A percentile compares a stretch with the other conserved stretches of the same genome.
Conservation (phyloP, 2,113 vertebrate genomes). For the Meriones unguiculatus region DNA sequence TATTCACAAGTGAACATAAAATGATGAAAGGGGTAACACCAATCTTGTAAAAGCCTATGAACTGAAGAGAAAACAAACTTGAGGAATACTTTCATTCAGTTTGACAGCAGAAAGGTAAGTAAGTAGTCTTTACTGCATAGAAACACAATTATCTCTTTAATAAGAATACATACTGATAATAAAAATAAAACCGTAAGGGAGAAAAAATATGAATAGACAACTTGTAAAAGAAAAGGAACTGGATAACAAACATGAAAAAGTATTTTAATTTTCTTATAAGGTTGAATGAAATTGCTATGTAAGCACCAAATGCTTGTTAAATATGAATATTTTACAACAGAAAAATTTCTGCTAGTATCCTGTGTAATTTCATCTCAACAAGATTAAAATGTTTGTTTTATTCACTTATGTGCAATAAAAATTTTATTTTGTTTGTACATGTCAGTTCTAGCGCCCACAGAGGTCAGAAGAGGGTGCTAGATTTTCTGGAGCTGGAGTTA, state of each 20-base stretch:
- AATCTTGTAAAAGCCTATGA: conserved; percentile 1
- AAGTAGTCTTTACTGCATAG: conserved; percentile 55
- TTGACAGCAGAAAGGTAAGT: conserved; percentile 23
- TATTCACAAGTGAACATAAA: neutral
- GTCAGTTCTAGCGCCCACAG: neutral
- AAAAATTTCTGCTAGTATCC: neutral
- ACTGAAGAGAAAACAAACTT: conserved; percentile 29
- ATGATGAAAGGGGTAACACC: neutral
- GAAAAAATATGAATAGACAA: conserved; percentile 34
- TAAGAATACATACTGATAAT: conserved; percentile 36
- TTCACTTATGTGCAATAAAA: neutral
- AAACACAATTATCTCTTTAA: conserved; percentile 46
- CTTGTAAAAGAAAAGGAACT: conserved; percentile 55
- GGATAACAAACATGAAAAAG: conserved; percentile 21
- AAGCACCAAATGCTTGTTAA: conserved; percentile 22
- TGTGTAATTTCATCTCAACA: neutral
- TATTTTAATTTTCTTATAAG: conserved; percentile 52
- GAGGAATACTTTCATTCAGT: conserved; percentile 3
- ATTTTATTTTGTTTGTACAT: neutral
- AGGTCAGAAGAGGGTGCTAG: neutral
- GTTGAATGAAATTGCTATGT: conserved; percentile 1
- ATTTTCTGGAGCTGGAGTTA: neutral
- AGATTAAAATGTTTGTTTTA: neutral
- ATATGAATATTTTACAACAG: conserved; percentile 51
- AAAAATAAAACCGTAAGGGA: conserved; percentile 10